Percentiles rank a stretch among this genome's conserved stretches.
Evolutionary conservation across 1,140 invertebrate genomes (phyloP).

Genomic region (Schmidtea mediterranea): DNA sequence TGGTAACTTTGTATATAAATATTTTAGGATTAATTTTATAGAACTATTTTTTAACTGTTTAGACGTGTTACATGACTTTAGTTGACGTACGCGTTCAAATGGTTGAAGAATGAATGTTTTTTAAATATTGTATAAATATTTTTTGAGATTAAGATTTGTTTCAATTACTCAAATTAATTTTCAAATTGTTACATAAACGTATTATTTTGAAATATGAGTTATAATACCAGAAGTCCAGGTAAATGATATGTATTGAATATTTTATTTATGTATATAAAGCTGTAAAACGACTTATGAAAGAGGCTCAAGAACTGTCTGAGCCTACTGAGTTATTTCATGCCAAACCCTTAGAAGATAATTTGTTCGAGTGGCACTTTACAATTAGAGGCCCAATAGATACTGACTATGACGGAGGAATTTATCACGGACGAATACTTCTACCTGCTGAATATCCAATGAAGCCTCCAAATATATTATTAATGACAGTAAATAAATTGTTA

Average conservation of each 20-base stretch:
- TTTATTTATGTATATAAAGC: conserved; percentile 24
- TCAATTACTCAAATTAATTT: too few relatives aligned
- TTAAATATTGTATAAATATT: too few relatives aligned
- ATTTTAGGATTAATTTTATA: too few relatives aligned
- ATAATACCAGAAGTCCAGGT: conserved; percentile 4
- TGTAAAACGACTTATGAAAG: conserved; percentile 70
- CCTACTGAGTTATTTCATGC: conserved; percentile 68
- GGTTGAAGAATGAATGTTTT: too few relatives aligned
- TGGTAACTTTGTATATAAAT: too few relatives aligned
- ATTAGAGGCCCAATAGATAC: conserved; percentile 54
- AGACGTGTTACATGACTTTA: too few relatives aligned
- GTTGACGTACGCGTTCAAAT: too few relatives aligned
- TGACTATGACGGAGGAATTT: conserved; percentile 62
- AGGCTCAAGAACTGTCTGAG: conserved; percentile 54
- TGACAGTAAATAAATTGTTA: conserved; percentile 40
- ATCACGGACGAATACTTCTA: conserved; percentile 62
- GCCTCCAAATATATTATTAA: conserved; percentile 69
- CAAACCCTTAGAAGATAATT: conserved; percentile 64
- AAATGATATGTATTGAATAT: neutral
- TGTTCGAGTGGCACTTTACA: conserved; percentile 95
- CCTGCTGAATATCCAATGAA: conserved; percentile 83
- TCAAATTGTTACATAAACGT: too few relatives aligned
- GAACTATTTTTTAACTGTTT: too few relatives aligned
- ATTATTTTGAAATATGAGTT: neutral
- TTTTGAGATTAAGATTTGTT: too few relatives aligned